Base-by-base conservation (phyloP, 1,140 invertebrate species). In the Lysiphlebus fabarum region DNA sequence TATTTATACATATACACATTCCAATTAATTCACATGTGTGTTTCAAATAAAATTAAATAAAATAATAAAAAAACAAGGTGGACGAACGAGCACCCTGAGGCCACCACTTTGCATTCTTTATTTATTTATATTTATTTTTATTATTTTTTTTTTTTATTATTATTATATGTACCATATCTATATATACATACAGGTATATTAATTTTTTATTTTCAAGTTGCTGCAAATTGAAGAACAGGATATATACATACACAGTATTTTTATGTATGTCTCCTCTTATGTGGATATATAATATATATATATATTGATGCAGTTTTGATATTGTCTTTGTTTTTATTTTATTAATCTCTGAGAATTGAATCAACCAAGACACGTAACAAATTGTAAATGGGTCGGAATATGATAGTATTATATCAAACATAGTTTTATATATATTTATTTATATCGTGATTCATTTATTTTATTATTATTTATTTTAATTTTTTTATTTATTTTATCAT, bases 361-460 rank as follows among this genome's bases (percentile, higher is more conserved):
- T 36, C 34, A 51, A 51, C n/a, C 38, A 43, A 54, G 49, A 55
- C 43, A 54, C 58, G 51, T 49, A 60, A 55, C 51, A 60, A 60
- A 60, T 60, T 60, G 58, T 45, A 55, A 60, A 55, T 60, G 53
- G 50, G 53, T 55, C 38, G 37, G 53, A 44, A 60, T 45, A 60
- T 44, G 53, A 60, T 55, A n/a, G n/a, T n/a, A n/a, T n/a, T n/a
- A n/a, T 43, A 60, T 60, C 44, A 41, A 33, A 50, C 34, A 7
- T 45, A 12, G 26, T 49, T 17, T 49, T 48, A 2, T 40, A 40
- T 40, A 40, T 40, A 40, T 9, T 40, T 40, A 6, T 40, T 40
- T 12, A 10, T 11, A 7, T 14, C 12, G n/a, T 49, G 33, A 34
- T 34, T 49, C 36, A 49, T 34, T 49, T 34, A 51, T 36, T 33